Evolutionary conservation across 2,888 invertebrate genomes (phyloP).

Genomic region (Chrysolina oricalcia): DNA sequence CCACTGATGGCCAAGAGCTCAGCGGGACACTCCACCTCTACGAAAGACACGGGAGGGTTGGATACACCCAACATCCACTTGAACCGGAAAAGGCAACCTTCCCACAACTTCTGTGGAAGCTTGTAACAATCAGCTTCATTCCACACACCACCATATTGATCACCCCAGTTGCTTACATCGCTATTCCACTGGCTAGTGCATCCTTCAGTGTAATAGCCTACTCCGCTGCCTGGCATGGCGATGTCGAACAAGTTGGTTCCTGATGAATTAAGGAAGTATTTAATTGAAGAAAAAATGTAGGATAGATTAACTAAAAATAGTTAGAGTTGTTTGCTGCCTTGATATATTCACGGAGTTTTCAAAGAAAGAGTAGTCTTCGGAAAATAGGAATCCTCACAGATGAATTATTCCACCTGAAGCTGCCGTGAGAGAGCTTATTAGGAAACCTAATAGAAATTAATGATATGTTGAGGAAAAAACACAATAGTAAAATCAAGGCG

Average conservation of each 20-base stretch:
- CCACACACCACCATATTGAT: constrained; percentile 54
- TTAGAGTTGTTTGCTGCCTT: too few relatives aligned
- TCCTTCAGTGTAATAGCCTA: constrained; percentile 49
- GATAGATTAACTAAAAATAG: too few relatives aligned
- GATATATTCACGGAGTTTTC: too few relatives aligned
- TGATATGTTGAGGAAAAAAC: too few relatives aligned
- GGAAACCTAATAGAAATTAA: too few relatives aligned
- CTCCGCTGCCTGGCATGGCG: constrained; percentile 39
- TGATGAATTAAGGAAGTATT: not conserved
- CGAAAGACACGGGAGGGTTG: not conserved
- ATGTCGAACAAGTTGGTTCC: constrained; percentile 35
- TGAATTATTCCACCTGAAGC: too few relatives aligned
- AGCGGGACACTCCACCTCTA: not conserved
- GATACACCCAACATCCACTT: not conserved
- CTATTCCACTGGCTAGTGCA: constrained; percentile 54
- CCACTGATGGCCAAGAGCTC: not conserved
- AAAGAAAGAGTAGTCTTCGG: too few relatives aligned
- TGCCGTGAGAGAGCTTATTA: too few relatives aligned
- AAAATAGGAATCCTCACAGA: too few relatives aligned
- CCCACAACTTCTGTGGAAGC: constrained; percentile 39
- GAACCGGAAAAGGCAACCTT: not conserved
- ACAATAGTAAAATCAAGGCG: too few relatives aligned
- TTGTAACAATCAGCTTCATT: constrained; percentile 50
- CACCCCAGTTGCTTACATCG: constrained; percentile 51
- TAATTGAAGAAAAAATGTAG: not conserved